Base-by-base conservation (phyloP, 2,888 invertebrate genomes). In the Esperia sulphurella region DNA sequence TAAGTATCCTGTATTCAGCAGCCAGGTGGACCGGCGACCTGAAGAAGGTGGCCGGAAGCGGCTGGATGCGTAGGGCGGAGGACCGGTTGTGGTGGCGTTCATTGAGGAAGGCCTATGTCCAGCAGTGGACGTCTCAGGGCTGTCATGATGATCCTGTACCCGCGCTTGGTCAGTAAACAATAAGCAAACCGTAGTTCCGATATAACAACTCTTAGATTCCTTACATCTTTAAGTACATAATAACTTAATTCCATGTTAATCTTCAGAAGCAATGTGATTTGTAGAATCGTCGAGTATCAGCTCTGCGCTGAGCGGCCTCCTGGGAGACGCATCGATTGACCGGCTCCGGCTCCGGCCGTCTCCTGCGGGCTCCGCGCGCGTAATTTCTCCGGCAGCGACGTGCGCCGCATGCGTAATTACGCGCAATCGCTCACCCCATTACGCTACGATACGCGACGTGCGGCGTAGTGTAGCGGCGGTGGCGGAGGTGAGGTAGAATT, bases 361-460 rank as follows among this genome's bases (percentile, higher is more conserved):
- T 73, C 70, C 76, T 68, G 72, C 70, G 79, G 80, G 81, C 79
- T 76, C 77, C 76, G 71, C 65, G 66, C 75, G 81, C 84, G 87
- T 88, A 85, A 87, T 88, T 86, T 71, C 78, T 79, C 74, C 69
- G 65, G 71, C 66, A 70, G 71, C 55, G 71, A 88, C 89, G 88
- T 87, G 88, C 68, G 53, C 64, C 35, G 89, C 73, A 77, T 89
- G 74, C 77, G 71, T 67, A 76, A 80, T 59, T 61, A 59, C 65
- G 58, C 66, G 70, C 82, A 73, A 84, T 84, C 79, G 83, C 81
- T 79, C 73, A 75, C 78, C 76, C 77, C 76, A 78, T 79, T 77
- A 78, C 79, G 68, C 61, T 65, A 61, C 66, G 68, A 71, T 72
- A 70, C 69, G 55, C 50, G 42, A 43, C 39, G 43, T 29, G 43